Evolutionary conservation across 2,888 invertebrate genomes (phyloP).

Genomic region (Sarcophaga caerulescens): DNA sequence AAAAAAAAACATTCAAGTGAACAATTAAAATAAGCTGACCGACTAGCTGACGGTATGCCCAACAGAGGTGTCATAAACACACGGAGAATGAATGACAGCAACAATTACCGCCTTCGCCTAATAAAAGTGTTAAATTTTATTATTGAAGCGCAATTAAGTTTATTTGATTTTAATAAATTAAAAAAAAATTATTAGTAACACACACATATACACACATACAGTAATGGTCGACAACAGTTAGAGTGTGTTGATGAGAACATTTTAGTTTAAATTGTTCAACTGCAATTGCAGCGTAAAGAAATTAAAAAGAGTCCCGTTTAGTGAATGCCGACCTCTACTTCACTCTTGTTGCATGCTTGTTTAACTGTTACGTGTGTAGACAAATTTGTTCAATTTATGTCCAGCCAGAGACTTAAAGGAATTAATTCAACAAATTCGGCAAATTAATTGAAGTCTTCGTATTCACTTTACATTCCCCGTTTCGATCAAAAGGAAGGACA

Average conservation of each 20-base stretch:
- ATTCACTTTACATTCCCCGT: no score
- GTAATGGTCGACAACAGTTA: constrained; percentile 4
- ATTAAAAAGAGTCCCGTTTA: background rate
- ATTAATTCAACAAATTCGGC: background rate
- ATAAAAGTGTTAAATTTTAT: constrained; percentile 47
- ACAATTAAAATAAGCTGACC: constrained; percentile 37
- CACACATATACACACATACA: no score
- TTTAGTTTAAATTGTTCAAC: constrained; percentile 38
- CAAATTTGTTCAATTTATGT: constrained; percentile 55
- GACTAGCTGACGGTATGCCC: background rate
- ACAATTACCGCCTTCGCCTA: constrained; percentile 38
- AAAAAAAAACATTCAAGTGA: background rate
- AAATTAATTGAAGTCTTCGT: no score
- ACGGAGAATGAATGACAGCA: constrained; percentile 2
- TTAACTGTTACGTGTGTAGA: constrained; percentile 54
- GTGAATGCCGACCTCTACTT: background rate
- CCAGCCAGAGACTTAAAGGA: constrained; percentile 16
- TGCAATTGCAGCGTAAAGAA: background rate
- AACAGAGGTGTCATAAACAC: constrained; percentile 44
- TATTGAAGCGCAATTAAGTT: constrained; percentile 36
- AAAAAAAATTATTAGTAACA: background rate
- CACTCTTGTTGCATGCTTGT: background rate
- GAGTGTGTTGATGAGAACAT: constrained; percentile 43
- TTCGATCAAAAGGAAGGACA: no score
- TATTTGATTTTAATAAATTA: constrained; percentile 16